Conservation (phyloP, 1,140 invertebrate species). For the Zelostemma sp. region DNA sequence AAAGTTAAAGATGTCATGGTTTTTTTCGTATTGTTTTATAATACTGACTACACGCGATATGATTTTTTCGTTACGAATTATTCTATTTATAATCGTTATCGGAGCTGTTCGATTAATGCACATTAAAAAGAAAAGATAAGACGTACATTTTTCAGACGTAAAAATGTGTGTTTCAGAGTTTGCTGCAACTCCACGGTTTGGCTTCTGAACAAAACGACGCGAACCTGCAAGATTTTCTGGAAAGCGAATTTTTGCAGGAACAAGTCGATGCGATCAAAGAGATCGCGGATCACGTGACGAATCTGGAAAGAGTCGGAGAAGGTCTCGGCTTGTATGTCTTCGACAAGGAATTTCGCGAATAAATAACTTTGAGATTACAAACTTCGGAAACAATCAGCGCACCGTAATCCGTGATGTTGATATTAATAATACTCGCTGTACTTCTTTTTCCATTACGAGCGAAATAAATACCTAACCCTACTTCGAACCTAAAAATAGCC, state of each 20-base stretch:
- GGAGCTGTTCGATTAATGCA: too few relatives aligned
- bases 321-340: constrained; percentile 82
- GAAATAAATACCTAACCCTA: too few relatives aligned
- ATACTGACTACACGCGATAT: not conserved
- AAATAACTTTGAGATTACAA: constrained; percentile 9
- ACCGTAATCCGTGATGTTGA: too few relatives aligned
- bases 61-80: constrained; percentile 2
- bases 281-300: constrained; percentile 79
- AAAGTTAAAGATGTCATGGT: too few relatives aligned
- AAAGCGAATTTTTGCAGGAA: constrained; percentile 79
- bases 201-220: constrained; percentile 78
- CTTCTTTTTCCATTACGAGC: too few relatives aligned
- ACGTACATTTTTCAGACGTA: not conserved
- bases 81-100: too few relatives aligned
- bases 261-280: constrained; percentile 84
- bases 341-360: constrained; percentile 74
- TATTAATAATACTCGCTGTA: too few relatives aligned
- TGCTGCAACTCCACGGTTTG: constrained; percentile 78
- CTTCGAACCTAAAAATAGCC: too few relatives aligned
- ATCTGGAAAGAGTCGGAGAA: constrained; percentile 78
- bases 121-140: too few relatives aligned
- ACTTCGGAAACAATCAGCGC: too few relatives aligned
- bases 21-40: not conserved
- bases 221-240: constrained; percentile 80
- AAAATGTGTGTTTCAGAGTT: constrained; percentile 66